These are phyloP conservation scores for Andrena fulva DNA, from an alignment of 2,888 invertebrate species.

Conservation along the genomic window DNA sequence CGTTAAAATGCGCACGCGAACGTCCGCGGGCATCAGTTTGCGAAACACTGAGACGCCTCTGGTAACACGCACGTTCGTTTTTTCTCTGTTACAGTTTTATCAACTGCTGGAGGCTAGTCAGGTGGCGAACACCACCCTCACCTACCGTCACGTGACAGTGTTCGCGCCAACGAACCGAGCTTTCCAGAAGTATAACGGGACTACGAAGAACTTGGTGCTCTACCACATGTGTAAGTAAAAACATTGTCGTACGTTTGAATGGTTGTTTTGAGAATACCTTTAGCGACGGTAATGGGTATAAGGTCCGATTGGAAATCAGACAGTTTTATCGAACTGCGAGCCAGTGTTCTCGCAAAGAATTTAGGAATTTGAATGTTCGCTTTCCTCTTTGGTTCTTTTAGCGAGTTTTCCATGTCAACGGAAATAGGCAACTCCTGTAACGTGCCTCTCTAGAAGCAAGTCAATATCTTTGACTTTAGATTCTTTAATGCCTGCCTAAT, in stretches of 20 bases:
- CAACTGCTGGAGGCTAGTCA: conserved; percentile 90
- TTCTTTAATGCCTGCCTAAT: conserved; percentile 22
- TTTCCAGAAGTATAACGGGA: conserved; percentile 90
- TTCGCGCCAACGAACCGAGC: conserved; percentile 96
- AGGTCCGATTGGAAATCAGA: too few relatives aligned
- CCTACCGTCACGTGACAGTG: conserved; percentile 92
- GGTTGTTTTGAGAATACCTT: too few relatives aligned
- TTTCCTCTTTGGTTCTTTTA: not conserved
- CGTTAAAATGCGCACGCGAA: not conserved
- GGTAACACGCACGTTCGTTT: not conserved
- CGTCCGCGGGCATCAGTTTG: not conserved
- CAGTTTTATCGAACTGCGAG: too few relatives aligned
- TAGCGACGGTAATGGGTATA: too few relatives aligned
- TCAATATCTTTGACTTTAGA: conserved; percentile 13
- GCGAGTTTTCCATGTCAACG: not conserved
- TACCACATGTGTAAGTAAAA: conserved; percentile 93
- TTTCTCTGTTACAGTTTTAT: conserved; percentile 90
- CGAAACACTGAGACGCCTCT: not conserved
- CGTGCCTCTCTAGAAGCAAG: not conserved
- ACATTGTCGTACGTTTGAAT: not conserved
- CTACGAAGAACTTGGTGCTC: conserved; percentile 88
- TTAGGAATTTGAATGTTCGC: not conserved
- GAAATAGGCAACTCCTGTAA: not conserved
- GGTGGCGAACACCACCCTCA: conserved; percentile 90
- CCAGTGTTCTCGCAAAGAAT: too few relatives aligned